Percentiles rank a stretch among this genome's conserved stretches.
Conservation (phyloP, 2,113 vertebrate species). For the Halichoeres trimaculatus region DNA sequence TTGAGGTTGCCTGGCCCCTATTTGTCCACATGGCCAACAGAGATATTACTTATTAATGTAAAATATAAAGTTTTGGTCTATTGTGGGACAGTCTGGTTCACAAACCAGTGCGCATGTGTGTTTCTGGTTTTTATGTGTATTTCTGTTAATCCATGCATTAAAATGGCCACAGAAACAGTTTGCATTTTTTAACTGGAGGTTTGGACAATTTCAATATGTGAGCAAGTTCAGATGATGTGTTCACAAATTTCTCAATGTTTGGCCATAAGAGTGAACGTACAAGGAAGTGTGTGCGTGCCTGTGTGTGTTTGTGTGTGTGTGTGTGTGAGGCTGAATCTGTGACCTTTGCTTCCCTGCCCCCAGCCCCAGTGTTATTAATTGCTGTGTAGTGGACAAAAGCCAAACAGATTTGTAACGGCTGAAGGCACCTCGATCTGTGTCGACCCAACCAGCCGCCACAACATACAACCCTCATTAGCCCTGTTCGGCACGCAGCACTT, state of each 20-base stretch:
- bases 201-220: not conserved
- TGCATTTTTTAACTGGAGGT: constrained; percentile 9
- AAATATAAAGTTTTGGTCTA: constrained; percentile 84
- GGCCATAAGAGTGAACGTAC: not conserved
- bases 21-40: constrained; percentile 85
- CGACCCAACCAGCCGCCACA: constrained; percentile 90
- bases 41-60: constrained; percentile 93
- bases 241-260: constrained; percentile 24
- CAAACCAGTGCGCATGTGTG: constrained; percentile 25
- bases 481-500: constrained; percentile 86
- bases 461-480: constrained; percentile 97
- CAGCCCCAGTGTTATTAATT: constrained; percentile 93
- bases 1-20: constrained; percentile 88
- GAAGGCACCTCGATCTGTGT: constrained; percentile 97
- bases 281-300: not conserved
- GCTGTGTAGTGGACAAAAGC: constrained; percentile 95
- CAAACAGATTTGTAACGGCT: constrained; percentile 98
- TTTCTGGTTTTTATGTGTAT: constrained; percentile 29
- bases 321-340: constrained; percentile 67
- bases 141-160: constrained; percentile 18
- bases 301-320: constrained; percentile 27
- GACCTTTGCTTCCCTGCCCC: constrained; percentile 90
- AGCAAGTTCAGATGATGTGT: constrained; percentile 23
- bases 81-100: constrained; percentile 30
- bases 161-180: constrained; percentile 23